phyloP scores from a whole-genome alignment of 2,113 vertebrate genomes.

The Triplophysa tibetana region DNA sequence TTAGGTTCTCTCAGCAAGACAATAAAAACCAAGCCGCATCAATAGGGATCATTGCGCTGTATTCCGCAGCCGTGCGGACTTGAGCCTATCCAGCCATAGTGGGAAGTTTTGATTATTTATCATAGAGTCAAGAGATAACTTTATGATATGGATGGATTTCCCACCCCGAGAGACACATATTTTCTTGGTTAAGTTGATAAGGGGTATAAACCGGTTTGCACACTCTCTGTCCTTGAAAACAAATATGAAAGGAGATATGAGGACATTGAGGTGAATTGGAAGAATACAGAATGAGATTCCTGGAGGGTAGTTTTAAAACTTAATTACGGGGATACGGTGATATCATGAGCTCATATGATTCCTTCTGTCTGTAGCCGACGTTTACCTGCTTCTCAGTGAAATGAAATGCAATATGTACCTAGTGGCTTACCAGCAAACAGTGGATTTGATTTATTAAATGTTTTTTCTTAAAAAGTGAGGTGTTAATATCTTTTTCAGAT shows the following conservation, averaged over 20 bases:
- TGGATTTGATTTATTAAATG: not conserved
- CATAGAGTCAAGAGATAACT: constrained; percentile 32
- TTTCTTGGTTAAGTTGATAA: constrained; percentile 16
- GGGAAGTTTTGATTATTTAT: constrained; percentile 30
- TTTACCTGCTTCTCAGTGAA: not conserved
- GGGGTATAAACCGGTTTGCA: constrained; percentile 19
- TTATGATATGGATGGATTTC: constrained; percentile 25
- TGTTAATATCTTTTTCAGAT: too few species aligned
- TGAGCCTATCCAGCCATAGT: constrained; percentile 4
- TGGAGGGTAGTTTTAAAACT: constrained; percentile 23
- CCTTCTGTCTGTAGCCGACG: not conserved
- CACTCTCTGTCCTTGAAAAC: not conserved
- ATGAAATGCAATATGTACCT: constrained; percentile 17
- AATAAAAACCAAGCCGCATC: constrained; percentile 44
- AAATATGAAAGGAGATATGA: constrained; percentile 24
- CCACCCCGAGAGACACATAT: not conserved
- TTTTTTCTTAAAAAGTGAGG: too few species aligned
- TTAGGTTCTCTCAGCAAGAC: constrained; percentile 40
- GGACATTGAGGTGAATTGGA: not conserved
- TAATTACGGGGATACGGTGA: constrained; percentile 27
- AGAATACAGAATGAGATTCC: not conserved
- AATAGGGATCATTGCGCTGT: constrained; percentile 1
- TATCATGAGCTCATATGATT: constrained; percentile 13
- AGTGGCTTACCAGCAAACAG: not conserved
- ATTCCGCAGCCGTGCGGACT: not conserved